A percentile compares a stretch with the other conserved stretches of the same genome.
Conservation (phyloP, 2,888 invertebrate species). For the Orthosia gothica region DNA sequence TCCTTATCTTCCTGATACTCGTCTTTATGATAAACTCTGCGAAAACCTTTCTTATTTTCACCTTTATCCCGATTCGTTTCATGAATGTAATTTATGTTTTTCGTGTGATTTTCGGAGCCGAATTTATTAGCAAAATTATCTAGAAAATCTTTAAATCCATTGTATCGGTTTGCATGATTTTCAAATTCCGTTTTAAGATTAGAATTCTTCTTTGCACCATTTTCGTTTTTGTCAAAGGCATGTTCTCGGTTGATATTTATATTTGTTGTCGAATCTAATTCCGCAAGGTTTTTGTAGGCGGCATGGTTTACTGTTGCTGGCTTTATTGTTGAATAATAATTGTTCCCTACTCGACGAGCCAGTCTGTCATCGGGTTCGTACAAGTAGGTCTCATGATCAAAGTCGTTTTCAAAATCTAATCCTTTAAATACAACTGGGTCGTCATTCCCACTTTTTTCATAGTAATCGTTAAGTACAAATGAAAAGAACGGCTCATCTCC, state of each 20-base stretch:
- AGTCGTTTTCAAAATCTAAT: slow-evolving; percentile 79
- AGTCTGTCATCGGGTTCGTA: slow-evolving; percentile 68
- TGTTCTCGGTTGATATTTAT: slow-evolving; percentile 67
- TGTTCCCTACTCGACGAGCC: slow-evolving; percentile 67
- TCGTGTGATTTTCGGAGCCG: slow-evolving; percentile 79
- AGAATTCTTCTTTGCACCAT: slow-evolving; percentile 68
- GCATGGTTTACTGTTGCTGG: slow-evolving; percentile 18
- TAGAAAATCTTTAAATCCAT: slow-evolving; percentile 80
- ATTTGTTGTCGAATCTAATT: slow-evolving; percentile 66
- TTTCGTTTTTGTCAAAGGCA: slow-evolving; percentile 72
- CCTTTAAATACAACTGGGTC: slow-evolving; percentile 82
- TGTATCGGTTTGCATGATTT: slow-evolving; percentile 71
- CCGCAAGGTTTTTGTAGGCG: not conserved
- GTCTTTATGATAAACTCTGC: slow-evolving; percentile 85
- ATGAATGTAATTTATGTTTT: slow-evolving; percentile 74
- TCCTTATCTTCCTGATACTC: slow-evolving; percentile 87
- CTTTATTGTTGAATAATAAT: slow-evolving; percentile 35
- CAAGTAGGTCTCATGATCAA: slow-evolving; percentile 70
- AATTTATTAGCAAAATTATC: slow-evolving; percentile 84
- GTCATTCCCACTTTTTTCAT: slow-evolving; percentile 77
- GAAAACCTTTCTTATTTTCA: slow-evolving; percentile 84
- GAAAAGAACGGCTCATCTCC: slow-evolving; percentile 84
- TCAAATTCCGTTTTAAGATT: slow-evolving; percentile 69
- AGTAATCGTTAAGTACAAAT: slow-evolving; percentile 83
- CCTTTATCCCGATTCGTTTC: slow-evolving; percentile 80